These are phyloP conservation scores for Lagorchestes hirsutus DNA, from an alignment of 2,797 vertebrate genomes.

Conservation along the genomic window DNA sequence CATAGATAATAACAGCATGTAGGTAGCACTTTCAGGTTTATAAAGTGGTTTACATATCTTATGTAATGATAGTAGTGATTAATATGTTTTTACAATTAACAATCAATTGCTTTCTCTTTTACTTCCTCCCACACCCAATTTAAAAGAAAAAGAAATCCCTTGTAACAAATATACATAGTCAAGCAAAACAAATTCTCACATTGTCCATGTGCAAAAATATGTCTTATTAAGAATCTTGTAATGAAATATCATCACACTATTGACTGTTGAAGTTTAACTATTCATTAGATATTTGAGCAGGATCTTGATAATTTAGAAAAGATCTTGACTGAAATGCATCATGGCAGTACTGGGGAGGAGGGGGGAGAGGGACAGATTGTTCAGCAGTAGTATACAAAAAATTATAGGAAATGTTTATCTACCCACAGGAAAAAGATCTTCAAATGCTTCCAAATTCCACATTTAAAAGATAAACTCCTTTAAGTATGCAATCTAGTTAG, in stretches of 20 bases:
- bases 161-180: neutral
- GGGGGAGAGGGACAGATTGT: neutral
- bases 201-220: neutral
- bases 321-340: neutral
- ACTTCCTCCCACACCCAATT: neutral
- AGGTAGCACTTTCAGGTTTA: neutral
- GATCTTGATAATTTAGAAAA: neutral
- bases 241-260: neutral
- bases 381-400: neutral
- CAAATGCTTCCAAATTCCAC: neutral
- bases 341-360: neutral
- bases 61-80: neutral
- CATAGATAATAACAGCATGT: neutral
- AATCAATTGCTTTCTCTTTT: neutral
- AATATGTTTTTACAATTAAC: neutral
- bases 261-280: neutral
- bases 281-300: neutral
- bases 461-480: neutral
- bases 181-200: neutral
- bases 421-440: neutral
- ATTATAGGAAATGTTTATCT: neutral
- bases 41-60: neutral
- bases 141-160: neutral
- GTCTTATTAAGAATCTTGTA: neutral
- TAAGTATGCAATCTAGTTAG: neutral